Base-by-base conservation (phyloP, 2,113 vertebrate genomes). In the Alethe castanea region DNA sequence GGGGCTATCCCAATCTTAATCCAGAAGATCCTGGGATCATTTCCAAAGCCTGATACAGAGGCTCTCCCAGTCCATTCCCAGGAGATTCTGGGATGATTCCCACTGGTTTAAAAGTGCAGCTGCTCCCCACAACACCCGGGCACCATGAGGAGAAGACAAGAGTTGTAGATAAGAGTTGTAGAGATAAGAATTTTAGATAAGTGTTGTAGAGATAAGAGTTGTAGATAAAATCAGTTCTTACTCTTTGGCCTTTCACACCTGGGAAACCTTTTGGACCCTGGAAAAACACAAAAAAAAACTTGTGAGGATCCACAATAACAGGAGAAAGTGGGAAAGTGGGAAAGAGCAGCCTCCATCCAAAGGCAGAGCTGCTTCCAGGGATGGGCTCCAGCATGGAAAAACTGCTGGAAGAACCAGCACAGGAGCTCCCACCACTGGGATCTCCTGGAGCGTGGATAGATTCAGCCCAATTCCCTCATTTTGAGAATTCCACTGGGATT, bases 221-320 rank as follows among this genome's bases (percentile, higher is more conserved):
- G 10, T 2, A 23, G 29, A 23, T 11, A 44, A 66, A 4, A 31
- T 26, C 4, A 20, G 10, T 11, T n/a, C 97, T 95, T 96, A 99
- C 99, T 95, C 98, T 98, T 96, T 98, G 97, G 7, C 98, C 98
- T 97, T 98, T 99, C 31, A 66, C 45, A 6, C 99, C 98, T 0
- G 88, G 94, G 20, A 98, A 92, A 5, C 99, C 99, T 95, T 98
- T 98, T 18, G 79, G 61, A 95, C 98, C 98, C 99, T 99, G 91
- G 53, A 82, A 95, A 72, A 79, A 25, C 1, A 18, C 15, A 24
- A 2, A 1, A 65, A 56, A 57, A 73, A 47, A 14, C 1, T 31
- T 35, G 12, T 54, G 61, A 87, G 45, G 72, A 22, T 12, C 25
- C 53, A 54, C 25, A 56, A 35, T 2, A 47, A 4, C 4, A 14